Evolutionary conservation across 2,888 invertebrate species (phyloP).

Genomic region (Dolomedes plantarius): DNA sequence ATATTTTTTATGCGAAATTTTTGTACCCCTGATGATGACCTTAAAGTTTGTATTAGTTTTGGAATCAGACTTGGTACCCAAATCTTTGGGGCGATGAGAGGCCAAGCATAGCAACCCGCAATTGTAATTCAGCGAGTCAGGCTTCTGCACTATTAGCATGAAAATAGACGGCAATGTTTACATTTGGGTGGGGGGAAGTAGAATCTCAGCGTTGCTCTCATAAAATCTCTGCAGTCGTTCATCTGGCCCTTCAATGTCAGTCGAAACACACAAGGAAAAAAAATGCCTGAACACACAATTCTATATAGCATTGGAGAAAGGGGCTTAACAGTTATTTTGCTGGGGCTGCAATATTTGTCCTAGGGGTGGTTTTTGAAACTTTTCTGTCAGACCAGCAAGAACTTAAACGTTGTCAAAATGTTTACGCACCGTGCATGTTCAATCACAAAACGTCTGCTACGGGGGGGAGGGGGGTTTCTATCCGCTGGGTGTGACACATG

Average conservation of each 20-base stretch:
- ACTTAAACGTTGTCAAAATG: slow-evolving; percentile 57
- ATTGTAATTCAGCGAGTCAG: neutral
- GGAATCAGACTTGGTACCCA: too few relatives aligned
- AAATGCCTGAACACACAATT: slow-evolving; percentile 4
- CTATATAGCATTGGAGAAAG: slow-evolving; percentile 30
- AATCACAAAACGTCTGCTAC: slow-evolving; percentile 49
- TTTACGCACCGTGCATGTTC: slow-evolving; percentile 58
- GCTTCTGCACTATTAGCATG: slow-evolving; percentile 59
- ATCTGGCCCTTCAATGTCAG: slow-evolving; percentile 6
- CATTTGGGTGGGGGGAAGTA: slow-evolving; percentile 53
- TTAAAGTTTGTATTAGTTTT: too few relatives aligned
- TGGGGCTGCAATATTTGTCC: slow-evolving; percentile 47
- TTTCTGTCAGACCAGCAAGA: slow-evolving; percentile 6
- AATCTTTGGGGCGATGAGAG: slow-evolving; percentile 5
- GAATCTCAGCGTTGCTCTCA: slow-evolving; percentile 42
- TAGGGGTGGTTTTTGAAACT: slow-evolving; percentile 23
- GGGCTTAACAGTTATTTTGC: slow-evolving; percentile 50
- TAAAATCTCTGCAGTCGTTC: slow-evolving; percentile 27
- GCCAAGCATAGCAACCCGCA: slow-evolving; percentile 26
- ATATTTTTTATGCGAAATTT: too few relatives aligned
- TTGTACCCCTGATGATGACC: too few relatives aligned
- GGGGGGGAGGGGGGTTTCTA: neutral
- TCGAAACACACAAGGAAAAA: neutral
- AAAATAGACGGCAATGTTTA: slow-evolving; percentile 64
- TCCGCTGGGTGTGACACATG: neutral